Evolutionary conservation across 2,888 invertebrate genomes (phyloP).

Genomic region (Loripinus fragilis): DNA sequence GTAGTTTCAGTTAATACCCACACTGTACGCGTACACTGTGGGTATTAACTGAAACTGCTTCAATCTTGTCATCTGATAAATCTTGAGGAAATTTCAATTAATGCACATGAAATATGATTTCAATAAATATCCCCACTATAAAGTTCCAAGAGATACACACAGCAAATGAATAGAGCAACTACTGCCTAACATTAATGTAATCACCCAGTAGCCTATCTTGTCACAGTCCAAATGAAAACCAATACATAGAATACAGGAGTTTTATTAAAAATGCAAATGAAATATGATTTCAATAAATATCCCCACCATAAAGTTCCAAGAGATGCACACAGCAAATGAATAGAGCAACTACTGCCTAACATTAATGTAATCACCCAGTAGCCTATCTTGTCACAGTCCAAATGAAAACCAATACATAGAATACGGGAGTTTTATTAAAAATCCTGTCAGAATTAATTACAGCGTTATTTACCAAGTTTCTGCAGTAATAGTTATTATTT

Average conservation of each 20-base stretch:
- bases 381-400: background rate
- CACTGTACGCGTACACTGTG: no score
- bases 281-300: no score
- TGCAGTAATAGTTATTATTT: background rate
- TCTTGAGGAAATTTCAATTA: no score
- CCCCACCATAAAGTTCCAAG: no score
- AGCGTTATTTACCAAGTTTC: slow-evolving; percentile 13
- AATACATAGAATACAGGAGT: background rate
- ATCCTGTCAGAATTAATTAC: background rate
- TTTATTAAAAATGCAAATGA: no score
- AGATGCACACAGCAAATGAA: no score
- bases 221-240: slow-evolving; percentile 1
- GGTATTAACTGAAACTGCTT: no score
- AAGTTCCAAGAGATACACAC: no score
- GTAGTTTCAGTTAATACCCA: no score
- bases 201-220: background rate
- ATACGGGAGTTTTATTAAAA: background rate
- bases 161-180: background rate
- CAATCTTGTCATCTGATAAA: no score
- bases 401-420: background rate
- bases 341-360: background rate
- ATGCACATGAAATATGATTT: no score
- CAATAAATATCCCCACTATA: no score
- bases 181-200: background rate
- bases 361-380: background rate